A percentile compares a stretch with the other conserved stretches of the same genome.
Conservation (phyloP, 53 echinoderm and acorn worm genomes). For the Paracentrotus lividus region DNA sequence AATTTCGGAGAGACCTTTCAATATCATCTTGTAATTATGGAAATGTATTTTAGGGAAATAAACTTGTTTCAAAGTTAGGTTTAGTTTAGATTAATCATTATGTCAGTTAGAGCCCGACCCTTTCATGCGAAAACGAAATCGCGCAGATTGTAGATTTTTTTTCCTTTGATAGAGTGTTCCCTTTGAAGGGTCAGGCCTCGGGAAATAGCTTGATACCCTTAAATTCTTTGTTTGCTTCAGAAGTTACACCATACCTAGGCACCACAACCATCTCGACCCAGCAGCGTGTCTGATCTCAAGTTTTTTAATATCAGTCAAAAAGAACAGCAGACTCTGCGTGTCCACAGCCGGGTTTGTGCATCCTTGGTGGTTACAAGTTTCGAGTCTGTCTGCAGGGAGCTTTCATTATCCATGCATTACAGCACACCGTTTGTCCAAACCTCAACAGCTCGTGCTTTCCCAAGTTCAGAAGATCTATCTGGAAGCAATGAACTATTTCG, state of each 20-base stretch:
- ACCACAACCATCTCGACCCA: not conserved
- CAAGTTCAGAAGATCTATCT: not conserved
- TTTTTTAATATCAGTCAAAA: not conserved
- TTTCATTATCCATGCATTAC: not conserved
- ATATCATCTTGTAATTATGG: no score
- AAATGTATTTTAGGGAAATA: no score
- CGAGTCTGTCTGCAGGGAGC: slow-evolving; percentile 4
- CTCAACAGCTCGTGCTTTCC: not conserved
- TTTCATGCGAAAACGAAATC: no score
- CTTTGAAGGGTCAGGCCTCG: no score
- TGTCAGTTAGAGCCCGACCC: no score
- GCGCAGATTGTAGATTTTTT: no score
- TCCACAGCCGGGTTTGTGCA: not conserved
- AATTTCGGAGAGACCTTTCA: no score
- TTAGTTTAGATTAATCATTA: no score
- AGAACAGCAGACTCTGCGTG: not conserved
- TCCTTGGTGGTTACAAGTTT: not conserved
- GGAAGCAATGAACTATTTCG: not conserved
- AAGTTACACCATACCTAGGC: not conserved
- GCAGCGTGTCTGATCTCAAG: not conserved
- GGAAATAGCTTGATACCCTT: not conserved
- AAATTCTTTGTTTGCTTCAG: not conserved
- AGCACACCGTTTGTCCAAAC: not conserved
- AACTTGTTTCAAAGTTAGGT: no score
- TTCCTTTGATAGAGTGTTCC: no score